phyloP scores from a whole-genome alignment of 2,888 invertebrate genomes.

The Empis stercorea region DNA sequence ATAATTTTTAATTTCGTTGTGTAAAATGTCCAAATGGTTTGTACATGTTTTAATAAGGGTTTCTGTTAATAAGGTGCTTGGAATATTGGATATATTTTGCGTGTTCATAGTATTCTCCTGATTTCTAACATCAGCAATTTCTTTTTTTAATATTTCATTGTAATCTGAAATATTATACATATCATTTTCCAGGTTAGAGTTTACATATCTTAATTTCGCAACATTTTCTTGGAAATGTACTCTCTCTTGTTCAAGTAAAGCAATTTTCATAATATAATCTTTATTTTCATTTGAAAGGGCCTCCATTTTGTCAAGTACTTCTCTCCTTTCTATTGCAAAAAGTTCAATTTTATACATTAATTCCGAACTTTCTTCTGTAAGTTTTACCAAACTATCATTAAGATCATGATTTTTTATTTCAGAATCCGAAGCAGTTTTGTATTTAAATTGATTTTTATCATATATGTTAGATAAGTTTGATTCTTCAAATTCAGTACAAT shows the following conservation, averaged over 20 bases:
- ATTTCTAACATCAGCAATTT: conserved; percentile 24
- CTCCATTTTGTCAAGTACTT: conserved; percentile 56
- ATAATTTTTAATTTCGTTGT: conserved; percentile 30
- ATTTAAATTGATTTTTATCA: conserved; percentile 4
- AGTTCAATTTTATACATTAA: conserved; percentile 53
- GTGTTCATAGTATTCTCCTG: conserved; percentile 28
- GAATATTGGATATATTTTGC: conserved; percentile 19
- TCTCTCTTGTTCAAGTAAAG: conserved; percentile 3
- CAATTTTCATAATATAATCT: not conserved
- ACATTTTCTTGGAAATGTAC: conserved; percentile 30
- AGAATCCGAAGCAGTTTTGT: conserved; percentile 6
- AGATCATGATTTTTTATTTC: conserved; percentile 37
- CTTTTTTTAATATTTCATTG: conserved; percentile 18
- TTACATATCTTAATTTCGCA: conserved; percentile 38
- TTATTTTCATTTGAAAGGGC: conserved; percentile 48
- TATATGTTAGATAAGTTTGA: too few relatives aligned
- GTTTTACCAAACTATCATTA: conserved; percentile 43
- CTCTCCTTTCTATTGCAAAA: conserved; percentile 53
- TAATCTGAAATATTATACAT: conserved; percentile 20
- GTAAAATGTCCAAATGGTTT: conserved; percentile 26
- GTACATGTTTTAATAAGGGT: conserved; percentile 28
- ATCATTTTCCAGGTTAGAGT: conserved; percentile 24
- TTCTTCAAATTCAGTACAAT: conserved; percentile 47
- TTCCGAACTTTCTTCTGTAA: conserved; percentile 52
- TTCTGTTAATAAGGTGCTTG: conserved; percentile 13